Evolutionary conservation across 1,140 invertebrate species (phyloP).

Genomic region (Pachyrhynchus sulphureomaculatus): DNA sequence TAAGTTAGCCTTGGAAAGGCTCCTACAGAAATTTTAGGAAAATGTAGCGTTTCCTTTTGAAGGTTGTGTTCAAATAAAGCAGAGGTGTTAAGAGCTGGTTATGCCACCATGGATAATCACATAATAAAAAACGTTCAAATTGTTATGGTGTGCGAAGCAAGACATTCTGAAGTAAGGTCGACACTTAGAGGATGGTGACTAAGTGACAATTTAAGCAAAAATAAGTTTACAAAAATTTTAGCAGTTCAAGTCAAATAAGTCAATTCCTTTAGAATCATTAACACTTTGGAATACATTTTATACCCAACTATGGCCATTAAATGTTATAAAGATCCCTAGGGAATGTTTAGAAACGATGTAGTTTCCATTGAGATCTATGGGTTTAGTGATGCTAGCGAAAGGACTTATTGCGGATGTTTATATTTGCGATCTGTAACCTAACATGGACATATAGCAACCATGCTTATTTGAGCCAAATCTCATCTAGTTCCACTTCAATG

Average conservation of each 20-base stretch:
- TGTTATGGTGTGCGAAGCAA: background rate
- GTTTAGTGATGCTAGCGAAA: slow-evolving; percentile 41
- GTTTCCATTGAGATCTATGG: slow-evolving; percentile 8
- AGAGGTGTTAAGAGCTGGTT: background rate
- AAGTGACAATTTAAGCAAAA: slow-evolving; percentile 47
- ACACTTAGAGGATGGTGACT: slow-evolving; percentile 35
- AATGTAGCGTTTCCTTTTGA: slow-evolving; percentile 19
- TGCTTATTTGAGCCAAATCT: slow-evolving; percentile 38
- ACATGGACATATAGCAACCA: background rate
- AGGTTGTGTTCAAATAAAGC: background rate
- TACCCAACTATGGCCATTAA: background rate
- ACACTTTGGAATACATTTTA: slow-evolving; percentile 27
- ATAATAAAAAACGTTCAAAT: background rate
- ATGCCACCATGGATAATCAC: background rate
- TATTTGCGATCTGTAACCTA: slow-evolving; percentile 33
- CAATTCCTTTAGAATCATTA: slow-evolving; percentile 32
- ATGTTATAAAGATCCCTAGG: background rate
- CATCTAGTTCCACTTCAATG: slow-evolving; percentile 41
- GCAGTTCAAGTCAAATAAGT: slow-evolving; percentile 50
- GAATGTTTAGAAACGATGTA: background rate
- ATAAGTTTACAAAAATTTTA: slow-evolving; percentile 51
- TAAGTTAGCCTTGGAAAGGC: background rate
- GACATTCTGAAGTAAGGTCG: background rate
- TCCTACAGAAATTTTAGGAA: slow-evolving; percentile 31
- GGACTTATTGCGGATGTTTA: slow-evolving; percentile 29